Base-by-base conservation (phyloP, 2,113 vertebrate species). In the Datnioides undecimradiatus region DNA sequence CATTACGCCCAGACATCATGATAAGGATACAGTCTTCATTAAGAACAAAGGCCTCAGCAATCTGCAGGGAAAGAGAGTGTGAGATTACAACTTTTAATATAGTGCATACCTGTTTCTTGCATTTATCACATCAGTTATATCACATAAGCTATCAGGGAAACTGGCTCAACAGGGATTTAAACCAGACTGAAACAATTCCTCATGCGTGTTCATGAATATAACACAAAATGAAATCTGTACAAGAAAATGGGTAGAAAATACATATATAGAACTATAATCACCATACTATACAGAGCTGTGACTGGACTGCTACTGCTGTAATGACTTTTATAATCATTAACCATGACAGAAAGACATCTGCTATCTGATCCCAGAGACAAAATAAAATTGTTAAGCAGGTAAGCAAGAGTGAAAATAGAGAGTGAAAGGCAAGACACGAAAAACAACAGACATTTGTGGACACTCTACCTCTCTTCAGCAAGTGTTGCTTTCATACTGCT, bases 21-120 rank as follows among this genome's bases (percentile, higher is more conserved):
- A 87, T 92, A 96, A 98, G 96, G 98, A 99, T 99, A 99, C 98
- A 99, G 77, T 99, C 97, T 82, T 96, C 95, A 31, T 97, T 95
- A 86, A 95, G 95, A 88, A 97, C 96, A 92, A 97, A 98, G 65
- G 95, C 94, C 83, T 99, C 98, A 2, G 98, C 97, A 86, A 98
- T 97, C 98, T 99, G 88, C 29, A 80, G 46, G 76, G 59, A 75
- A 14, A 86, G 5, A 84, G 13, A 76, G 10, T 68, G 10, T 83
- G 9, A 79, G 27, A 64, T 52, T n/a, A 67, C 7, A 68, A 55
- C 3, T 29, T 84, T 77, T 34, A 12, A 73, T 52, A 5, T 51
- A 59, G 51, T 36, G n/a, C 54, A 64, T 38, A 9, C 29, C 40
- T 74, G 34, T 48, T 7, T 19, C n/a, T 48, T 27, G 43, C 6